These are phyloP conservation scores for Ommatoiulus sabulosus DNA, from an alignment of 2,888 invertebrate genomes.

Conservation along the genomic window DNA sequence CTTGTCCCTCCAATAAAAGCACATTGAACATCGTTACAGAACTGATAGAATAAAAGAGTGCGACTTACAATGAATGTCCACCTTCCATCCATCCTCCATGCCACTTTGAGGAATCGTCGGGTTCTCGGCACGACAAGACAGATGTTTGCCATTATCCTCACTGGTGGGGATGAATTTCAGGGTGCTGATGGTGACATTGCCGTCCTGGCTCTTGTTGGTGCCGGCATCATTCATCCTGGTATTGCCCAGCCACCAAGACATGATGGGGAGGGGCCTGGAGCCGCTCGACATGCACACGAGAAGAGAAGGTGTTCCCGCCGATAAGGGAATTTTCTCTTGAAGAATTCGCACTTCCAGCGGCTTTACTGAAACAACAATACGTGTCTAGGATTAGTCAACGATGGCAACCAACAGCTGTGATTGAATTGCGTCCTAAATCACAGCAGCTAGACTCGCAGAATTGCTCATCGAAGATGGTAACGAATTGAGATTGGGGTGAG, in stretches of 20 bases:
- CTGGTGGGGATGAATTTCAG: conserved; percentile 62
- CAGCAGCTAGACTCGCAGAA: not conserved
- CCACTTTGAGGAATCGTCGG: conserved; percentile 62
- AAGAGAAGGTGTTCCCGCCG: conserved; percentile 63
- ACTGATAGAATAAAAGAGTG: not conserved
- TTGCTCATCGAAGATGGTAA: conserved; percentile 12
- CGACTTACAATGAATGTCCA: conserved; percentile 63
- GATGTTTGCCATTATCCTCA: conserved; percentile 63
- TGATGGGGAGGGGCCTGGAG: conserved; percentile 64
- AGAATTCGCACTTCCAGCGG: conserved; percentile 64
- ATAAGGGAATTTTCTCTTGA: conserved; percentile 63
- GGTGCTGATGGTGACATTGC: conserved; percentile 62
- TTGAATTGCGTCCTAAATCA: not conserved
- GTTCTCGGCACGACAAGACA: conserved; percentile 64
- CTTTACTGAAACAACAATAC: conserved; percentile 62
- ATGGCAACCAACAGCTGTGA: not conserved
- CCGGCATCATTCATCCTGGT: conserved; percentile 59
- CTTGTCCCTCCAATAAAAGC: conserved; percentile 2
- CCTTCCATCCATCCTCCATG: conserved; percentile 63
- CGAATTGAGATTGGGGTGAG: not conserved
- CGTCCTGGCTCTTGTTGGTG: conserved; percentile 60
- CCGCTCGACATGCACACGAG: conserved; percentile 64
- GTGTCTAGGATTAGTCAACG: conserved; percentile 39
- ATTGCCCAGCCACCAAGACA: conserved; percentile 65
- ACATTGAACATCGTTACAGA: not conserved